Percentiles rank a stretch among this genome's conserved stretches.
These are phyloP conservation scores for Pantherophis vulpinus DNA, from an alignment of 2,797 vertebrate species.

Conservation along the genomic window DNA sequence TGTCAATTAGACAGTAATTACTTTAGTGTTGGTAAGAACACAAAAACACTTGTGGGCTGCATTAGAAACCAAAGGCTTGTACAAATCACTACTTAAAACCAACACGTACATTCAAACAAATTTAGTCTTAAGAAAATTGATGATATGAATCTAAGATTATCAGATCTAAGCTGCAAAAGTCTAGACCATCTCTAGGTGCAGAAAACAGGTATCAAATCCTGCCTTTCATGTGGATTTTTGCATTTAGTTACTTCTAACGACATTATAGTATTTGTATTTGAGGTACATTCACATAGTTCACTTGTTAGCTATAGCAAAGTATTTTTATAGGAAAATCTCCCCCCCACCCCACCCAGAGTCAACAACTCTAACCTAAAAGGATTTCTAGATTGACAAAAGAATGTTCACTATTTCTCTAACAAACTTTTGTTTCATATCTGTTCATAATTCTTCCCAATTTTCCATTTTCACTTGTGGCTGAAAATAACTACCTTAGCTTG, in stretches of 20 bases:
- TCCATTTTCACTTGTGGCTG: neutral
- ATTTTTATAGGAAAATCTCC: neutral
- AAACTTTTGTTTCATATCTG: neutral
- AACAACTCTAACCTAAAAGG: neutral
- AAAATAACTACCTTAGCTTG: neutral
- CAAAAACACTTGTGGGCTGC: conserved; percentile 29
- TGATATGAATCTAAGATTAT: neutral
- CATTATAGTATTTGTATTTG: neutral
- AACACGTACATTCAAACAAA: neutral
- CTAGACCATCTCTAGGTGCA: neutral
- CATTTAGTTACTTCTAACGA: neutral
- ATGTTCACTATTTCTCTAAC: neutral
- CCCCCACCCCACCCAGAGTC: neutral
- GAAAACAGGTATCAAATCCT: neutral
- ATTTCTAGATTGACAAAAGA: neutral
- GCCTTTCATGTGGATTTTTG: neutral
- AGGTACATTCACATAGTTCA: neutral
- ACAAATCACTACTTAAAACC: conserved; percentile 17
- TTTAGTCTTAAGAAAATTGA: neutral
- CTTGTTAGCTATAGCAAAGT: neutral
- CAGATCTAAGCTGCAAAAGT: neutral
- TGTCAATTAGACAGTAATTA: conserved; percentile 40
- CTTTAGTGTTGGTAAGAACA: conserved; percentile 28
- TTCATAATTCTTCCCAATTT: neutral
- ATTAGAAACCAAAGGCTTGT: conserved; percentile 13